Base-by-base conservation (phyloP, 2,888 invertebrate species). In the Lasioglossum malachurum region DNA sequence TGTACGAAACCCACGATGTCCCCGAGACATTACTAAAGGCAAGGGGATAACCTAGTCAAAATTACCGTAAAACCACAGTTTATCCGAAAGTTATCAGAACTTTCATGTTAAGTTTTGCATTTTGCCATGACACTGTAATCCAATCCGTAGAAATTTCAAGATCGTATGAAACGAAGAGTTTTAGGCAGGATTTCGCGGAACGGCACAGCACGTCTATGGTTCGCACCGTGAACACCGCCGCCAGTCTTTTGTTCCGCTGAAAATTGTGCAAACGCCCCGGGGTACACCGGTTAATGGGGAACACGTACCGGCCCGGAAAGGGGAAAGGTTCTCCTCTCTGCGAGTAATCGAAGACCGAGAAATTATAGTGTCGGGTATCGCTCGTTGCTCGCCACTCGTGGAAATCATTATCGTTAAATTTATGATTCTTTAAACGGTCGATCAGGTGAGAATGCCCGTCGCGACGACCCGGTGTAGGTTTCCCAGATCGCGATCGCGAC, bases 371-470 rank as follows among this genome's bases (percentile, higher is more conserved):
- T 86, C 84, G 64, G 86, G 76, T 86, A 75, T 86, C 86, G 35
- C 72, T 79, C 57, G 86, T 82, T 86, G 84, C 80, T 75, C 82
- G 86, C 81, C 78, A 86, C 78, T 86, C 80, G 86, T 86, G 86
- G 74, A 86, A 86, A 86, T 86, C 80, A 86, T 86, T 86, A 86
- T 86, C 86, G 86, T 75, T 75, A 60, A 75, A 86, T 86, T 86
- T 86, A 86, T 81, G 86, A 86, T 86, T 86, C 86, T 86, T 86
- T 86, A 86, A 86, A 86, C 84, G 84, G 75, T 72, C 85, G 84
- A 79, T 85, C 84, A 84, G 85, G 84, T 84, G 84, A 85, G 84
- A 69, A 84, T 57, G 53, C 53, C 64, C 64, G 64, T 16, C 35
- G 38, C 64, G n/a, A 64, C 72, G 82, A 57, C 78, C 41, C 31